These are phyloP conservation scores for Halcyon badia DNA, from an alignment of 2,797 vertebrate genomes.

Conservation along the genomic window DNA sequence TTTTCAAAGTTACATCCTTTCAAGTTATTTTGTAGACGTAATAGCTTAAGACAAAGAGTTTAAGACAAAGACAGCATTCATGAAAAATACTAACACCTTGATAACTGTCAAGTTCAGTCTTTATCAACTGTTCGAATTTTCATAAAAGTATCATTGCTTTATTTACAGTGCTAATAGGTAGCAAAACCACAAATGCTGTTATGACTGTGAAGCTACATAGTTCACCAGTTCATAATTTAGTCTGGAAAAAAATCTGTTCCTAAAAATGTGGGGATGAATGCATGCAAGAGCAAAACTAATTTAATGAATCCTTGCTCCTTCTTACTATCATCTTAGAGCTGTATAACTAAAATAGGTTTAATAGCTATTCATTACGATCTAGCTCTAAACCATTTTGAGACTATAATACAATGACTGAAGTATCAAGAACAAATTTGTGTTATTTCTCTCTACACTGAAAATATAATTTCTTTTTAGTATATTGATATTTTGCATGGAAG, in stretches of 20 bases:
- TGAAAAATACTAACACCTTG: not conserved
- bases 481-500: not conserved
- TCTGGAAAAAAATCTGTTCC: not conserved
- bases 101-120: not conserved
- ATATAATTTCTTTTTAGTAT: not conserved
- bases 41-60: not conserved
- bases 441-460: not conserved
- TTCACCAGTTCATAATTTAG: not conserved
- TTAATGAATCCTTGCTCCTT: not conserved
- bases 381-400: not conserved
- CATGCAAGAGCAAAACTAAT: not conserved
- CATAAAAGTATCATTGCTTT: not conserved
- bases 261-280: not conserved
- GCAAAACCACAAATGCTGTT: not conserved
- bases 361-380: not conserved
- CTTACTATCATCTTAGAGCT: not conserved
- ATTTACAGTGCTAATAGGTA: not conserved
- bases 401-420: not conserved
- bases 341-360: not conserved
- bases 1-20: not conserved
- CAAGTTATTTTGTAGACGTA: not conserved
- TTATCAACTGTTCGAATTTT: not conserved
- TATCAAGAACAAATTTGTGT: not conserved
- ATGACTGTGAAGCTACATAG: not conserved
- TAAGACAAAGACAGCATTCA: not conserved